Percentiles rank a stretch among this genome's conserved stretches.
Evolutionary conservation across 2,113 vertebrate species (phyloP).

Genomic region (Chionis minor): DNA sequence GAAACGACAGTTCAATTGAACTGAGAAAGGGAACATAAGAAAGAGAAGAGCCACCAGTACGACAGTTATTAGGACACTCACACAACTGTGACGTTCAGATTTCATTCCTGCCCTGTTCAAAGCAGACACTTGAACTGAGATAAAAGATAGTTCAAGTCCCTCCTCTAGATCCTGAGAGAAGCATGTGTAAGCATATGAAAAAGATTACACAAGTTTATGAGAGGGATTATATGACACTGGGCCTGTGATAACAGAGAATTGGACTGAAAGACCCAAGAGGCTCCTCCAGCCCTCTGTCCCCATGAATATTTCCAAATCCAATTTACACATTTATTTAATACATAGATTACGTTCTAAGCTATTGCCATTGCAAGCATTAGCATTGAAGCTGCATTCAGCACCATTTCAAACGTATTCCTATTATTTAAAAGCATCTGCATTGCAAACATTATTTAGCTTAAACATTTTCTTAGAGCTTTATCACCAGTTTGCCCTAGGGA

Average conservation of each 20-base stretch:
- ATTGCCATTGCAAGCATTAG: background rate
- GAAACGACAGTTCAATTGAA: background rate
- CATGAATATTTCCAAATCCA: slow-evolving; percentile 36
- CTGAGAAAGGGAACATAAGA: background rate
- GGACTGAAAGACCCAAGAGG: background rate
- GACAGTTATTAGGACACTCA: background rate
- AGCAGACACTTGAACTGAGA: slow-evolving; percentile 6
- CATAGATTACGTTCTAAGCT: slow-evolving; percentile 7
- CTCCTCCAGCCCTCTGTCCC: background rate
- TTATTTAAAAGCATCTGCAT: background rate
- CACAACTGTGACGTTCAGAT: background rate
- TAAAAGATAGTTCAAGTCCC: background rate
- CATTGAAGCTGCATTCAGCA: background rate
- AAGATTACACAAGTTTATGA: slow-evolving; percentile 16
- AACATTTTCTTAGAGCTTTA: background rate
- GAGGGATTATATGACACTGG: background rate
- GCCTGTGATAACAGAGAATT: background rate
- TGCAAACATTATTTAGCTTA: background rate
- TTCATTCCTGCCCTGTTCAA: background rate
- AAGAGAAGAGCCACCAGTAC: background rate
- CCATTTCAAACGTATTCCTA: background rate
- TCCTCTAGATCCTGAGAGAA: background rate
- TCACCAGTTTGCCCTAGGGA: background rate
- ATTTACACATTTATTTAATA: slow-evolving; percentile 22
- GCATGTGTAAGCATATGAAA: background rate